Evolutionary conservation across 1,140 invertebrate genomes (phyloP).

Genomic region (Manduca sexta): DNA sequence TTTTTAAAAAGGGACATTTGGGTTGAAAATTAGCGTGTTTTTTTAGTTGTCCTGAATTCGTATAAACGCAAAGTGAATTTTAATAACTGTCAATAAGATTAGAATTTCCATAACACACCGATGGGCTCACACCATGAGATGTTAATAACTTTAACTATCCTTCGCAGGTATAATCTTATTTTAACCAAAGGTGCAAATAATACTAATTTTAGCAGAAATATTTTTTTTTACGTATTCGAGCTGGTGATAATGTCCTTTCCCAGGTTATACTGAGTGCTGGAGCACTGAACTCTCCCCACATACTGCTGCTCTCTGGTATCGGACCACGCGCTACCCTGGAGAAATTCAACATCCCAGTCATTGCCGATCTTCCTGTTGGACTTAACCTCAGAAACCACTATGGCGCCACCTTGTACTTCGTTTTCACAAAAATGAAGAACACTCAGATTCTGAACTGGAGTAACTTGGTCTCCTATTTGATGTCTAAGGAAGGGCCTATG

Average conservation of each 20-base stretch:
- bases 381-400: conserved; percentile 81
- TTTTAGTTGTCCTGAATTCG: too few relatives aligned
- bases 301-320: conserved; percentile 81
- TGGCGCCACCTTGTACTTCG: conserved; percentile 71
- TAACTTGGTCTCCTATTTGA: conserved; percentile 72
- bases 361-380: conserved; percentile 80
- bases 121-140: too few relatives aligned
- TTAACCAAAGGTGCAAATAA: too few relatives aligned
- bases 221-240: too few relatives aligned
- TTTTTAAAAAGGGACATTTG: too few relatives aligned
- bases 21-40: too few relatives aligned
- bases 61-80: too few relatives aligned
- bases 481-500: conserved; percentile 74
- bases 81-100: too few relatives aligned
- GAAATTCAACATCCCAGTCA: conserved; percentile 74
- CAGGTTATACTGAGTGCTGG: conserved; percentile 80
- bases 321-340: conserved; percentile 75
- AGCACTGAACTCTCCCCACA: conserved; percentile 75
- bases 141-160: too few relatives aligned
- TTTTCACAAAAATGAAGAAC: conserved; percentile 63
- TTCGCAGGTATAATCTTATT: too few relatives aligned
- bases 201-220: background rate
- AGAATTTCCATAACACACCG: too few relatives aligned
- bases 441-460: conserved; percentile 74
- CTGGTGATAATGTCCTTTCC: too few relatives aligned